These are phyloP conservation scores for Microchirus variegatus DNA, from an alignment of 2,797 vertebrate genomes.

Conservation along the genomic window DNA sequence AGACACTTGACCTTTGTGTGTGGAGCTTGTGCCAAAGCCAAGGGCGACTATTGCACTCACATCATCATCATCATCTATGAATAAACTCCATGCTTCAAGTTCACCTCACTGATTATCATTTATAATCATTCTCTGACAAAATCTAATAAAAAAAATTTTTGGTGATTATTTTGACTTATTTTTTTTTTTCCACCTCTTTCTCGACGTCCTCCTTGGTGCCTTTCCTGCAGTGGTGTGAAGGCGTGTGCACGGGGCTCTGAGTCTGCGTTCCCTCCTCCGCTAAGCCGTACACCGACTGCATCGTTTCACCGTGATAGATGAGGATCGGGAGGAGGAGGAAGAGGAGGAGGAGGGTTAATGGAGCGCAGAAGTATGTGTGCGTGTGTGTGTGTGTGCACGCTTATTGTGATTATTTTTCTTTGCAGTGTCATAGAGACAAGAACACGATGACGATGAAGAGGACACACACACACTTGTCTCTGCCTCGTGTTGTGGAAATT, in stretches of 20 bases:
- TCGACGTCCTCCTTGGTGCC: constrained; percentile 94
- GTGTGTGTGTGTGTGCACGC: too few species aligned
- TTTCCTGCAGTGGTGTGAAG: constrained; percentile 87
- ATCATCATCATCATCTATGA: not conserved
- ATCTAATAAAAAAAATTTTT: not conserved
- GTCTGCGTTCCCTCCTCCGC: constrained; percentile 89
- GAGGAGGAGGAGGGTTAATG: constrained; percentile 1
- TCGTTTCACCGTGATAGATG: not conserved
- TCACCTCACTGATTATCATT: not conserved
- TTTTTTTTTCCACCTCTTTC: constrained; percentile 85
- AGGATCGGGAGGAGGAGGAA: too few species aligned
- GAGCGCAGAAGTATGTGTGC: not conserved
- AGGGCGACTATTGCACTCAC: not conserved
- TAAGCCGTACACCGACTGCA: constrained; percentile 94
- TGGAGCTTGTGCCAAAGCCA: not conserved
- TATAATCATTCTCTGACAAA: not conserved
- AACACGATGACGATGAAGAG: too few species aligned
- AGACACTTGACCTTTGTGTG: constrained; percentile 1
- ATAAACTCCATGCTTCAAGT: not conserved
- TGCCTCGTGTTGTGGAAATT: too few species aligned
- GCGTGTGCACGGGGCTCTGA: constrained; percentile 90
- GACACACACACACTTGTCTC: too few species aligned
- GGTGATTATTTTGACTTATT: not conserved
- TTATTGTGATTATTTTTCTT: constrained; percentile 8
- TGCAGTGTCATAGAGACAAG: not conserved